phyloP scores from a whole-genome alignment of 2,797 vertebrate genomes.

The Ceyx erithaca region DNA sequence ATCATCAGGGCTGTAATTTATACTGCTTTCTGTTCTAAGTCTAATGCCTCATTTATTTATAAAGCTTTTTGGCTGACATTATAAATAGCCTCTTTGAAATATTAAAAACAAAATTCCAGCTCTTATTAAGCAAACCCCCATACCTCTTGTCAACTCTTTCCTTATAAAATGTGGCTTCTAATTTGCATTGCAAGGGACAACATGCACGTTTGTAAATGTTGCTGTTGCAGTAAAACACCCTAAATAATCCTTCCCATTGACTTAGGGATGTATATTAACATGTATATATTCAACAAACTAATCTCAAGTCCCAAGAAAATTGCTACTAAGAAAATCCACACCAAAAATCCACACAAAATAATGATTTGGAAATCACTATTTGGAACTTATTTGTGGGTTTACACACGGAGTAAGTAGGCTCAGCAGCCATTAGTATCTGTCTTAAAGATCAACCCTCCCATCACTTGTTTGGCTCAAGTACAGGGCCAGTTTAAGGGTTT shows the following conservation, averaged over 20 bases:
- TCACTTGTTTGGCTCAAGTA: not conserved
- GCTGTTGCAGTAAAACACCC: not conserved
- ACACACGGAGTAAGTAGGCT: not conserved
- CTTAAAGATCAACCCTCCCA: not conserved
- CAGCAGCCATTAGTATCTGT: not conserved
- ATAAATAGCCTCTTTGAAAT: constrained; percentile 47
- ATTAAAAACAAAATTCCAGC: not conserved
- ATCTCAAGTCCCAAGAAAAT: not conserved
- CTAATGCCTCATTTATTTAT: constrained; percentile 53
- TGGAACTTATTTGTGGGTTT: not conserved
- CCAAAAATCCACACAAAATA: not conserved
- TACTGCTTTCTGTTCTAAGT: constrained; percentile 21
- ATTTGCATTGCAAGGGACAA: not conserved
- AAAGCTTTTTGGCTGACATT: constrained; percentile 51
- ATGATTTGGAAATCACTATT: not conserved
- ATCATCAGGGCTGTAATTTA: constrained; percentile 53
- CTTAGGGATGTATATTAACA: not conserved
- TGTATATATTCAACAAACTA: not conserved
- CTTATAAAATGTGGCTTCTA: not conserved
- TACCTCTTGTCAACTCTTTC: not conserved
- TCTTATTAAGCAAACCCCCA: constrained; percentile 9
- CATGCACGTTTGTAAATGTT: not conserved
- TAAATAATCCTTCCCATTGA: not conserved
- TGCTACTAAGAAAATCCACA: not conserved
- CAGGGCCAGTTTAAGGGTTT: constrained; percentile 19